Conservation (phyloP, 2,888 invertebrate genomes). For the Andrena dorsata region DNA sequence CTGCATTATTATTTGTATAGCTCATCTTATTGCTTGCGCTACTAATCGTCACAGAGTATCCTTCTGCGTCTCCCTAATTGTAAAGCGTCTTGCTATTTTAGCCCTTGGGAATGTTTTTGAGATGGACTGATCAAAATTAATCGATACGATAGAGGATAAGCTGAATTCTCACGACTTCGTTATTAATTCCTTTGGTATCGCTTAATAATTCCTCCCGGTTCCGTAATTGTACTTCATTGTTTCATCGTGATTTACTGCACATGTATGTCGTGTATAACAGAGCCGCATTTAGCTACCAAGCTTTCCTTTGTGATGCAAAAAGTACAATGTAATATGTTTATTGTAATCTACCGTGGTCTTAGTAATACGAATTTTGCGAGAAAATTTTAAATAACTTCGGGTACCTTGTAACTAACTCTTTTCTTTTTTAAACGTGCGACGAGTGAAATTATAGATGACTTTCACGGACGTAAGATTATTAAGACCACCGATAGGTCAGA, state of each 20-base stretch:
- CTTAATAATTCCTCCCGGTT: constrained; percentile 16
- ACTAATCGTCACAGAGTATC: constrained; percentile 38
- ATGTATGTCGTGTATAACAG: constrained; percentile 23
- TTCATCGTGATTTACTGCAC: constrained; percentile 16
- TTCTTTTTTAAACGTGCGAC: not conserved
- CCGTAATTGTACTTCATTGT: constrained; percentile 14
- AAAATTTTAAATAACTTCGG: not conserved
- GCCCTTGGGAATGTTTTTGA: constrained; percentile 17
- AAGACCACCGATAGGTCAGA: constrained; percentile 15
- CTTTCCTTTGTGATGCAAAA: constrained; percentile 47
- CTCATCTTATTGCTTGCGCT: constrained; percentile 50
- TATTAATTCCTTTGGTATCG: constrained; percentile 18
- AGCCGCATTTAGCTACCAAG: constrained; percentile 20
- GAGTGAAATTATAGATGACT: constrained; percentile 11
- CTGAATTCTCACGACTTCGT: not conserved
- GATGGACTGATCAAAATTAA: constrained; percentile 45
- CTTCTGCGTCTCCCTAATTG: constrained; percentile 17
- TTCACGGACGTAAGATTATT: constrained; percentile 23
- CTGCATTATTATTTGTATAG: constrained; percentile 44
- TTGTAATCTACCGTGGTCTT: constrained; percentile 27
- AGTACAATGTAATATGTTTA: constrained; percentile 45
- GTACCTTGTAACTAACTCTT: not conserved
- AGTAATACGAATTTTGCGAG: constrained; percentile 26
- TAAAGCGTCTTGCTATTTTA: constrained; percentile 35
- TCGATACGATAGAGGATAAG: constrained; percentile 33